Evolutionary conservation across 2,113 vertebrate genomes (phyloP).

Genomic region (Ciconia stormi): DNA sequence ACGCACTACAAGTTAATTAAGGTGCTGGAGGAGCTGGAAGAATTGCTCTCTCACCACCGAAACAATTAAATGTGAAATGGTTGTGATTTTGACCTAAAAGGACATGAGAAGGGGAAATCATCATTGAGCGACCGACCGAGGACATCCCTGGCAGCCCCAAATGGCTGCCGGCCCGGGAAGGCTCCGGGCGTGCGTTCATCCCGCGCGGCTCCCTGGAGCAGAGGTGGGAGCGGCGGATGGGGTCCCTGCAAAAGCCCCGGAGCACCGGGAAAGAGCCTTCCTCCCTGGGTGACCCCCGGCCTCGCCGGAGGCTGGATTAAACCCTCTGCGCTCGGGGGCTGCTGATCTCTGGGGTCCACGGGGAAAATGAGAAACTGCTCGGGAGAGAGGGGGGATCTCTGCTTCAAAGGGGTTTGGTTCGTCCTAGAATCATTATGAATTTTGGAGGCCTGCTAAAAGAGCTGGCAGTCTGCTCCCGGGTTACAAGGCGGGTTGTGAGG

Average conservation of each 20-base stretch:
- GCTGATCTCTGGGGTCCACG: not conserved
- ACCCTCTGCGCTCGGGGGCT: not conserved
- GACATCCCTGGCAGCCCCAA: not conserved
- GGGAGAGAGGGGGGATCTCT: not conserved
- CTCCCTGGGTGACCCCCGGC: not conserved
- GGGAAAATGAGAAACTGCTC: not conserved
- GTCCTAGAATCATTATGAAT: not conserved
- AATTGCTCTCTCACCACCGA: not conserved
- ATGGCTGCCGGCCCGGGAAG: not conserved
- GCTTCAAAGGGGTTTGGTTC: not conserved
- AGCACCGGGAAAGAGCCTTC: not conserved
- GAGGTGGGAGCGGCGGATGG: not conserved
- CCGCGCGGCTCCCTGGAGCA: rapidly evolving
- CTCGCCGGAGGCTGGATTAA: not conserved
- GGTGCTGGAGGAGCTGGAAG: not conserved
- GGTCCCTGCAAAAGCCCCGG: not conserved
- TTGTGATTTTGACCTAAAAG: not conserved
- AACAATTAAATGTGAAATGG: not conserved
- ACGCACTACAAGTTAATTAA: not conserved
- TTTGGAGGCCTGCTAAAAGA: not conserved
- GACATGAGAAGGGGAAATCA: not conserved
- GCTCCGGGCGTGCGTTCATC: rapidly evolving
- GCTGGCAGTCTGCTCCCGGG: not conserved
- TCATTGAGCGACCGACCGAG: not conserved
- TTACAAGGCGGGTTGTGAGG: not conserved